Evolutionary conservation across 2,888 invertebrate genomes (phyloP), one percentile per base, ranked within the genome.

Genomic region (Ochlodes sylvanus): DNA sequence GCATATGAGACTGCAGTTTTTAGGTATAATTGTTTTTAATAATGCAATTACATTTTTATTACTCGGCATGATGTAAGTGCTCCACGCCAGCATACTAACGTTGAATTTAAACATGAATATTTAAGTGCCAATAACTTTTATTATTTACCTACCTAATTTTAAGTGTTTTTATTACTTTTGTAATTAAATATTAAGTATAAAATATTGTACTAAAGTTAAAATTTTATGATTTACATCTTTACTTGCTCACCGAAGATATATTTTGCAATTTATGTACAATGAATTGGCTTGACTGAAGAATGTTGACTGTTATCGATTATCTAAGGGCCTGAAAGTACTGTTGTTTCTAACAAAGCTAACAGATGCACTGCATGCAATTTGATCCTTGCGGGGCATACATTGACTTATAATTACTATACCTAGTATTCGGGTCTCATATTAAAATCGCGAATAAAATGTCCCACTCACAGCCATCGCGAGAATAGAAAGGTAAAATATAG

Each of bases 91-190:
- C 7, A 19, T 41, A 42, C 2, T 27, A 44, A 54, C 55, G 38
- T 57, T 38, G 57, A 50, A 41, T 60, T 61, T 63, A 56, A 57
- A 56, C 44, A 15, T 32, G 50, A n/a, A 62, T 69, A 47, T 56
- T 47, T 6, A 57, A 62, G 71, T 71, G 71, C 71, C 71, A 71
- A 71, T 27, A 27, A 27, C 68, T 69, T 67, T 50, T 52, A 27
- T 64, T 57, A 58, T 55, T 41, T 58, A 65, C 5, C 12, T 57
- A 58, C n/a, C n/a, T n/a, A n/a, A n/a, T n/a, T 56, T 55, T 56
- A 50, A 64, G 64, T 57, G 38, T 58, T 57, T 64, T 65, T 65
- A 50, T 65, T 65, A 65, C 15, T 65, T 64, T 64, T 56, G 57
- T 57, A 47, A 57, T 21, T 64, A 6, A 44, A 56, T 38, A 12